Conservation (phyloP, 2,888 invertebrate species). For the Petrolisthes manimaculis region DNA sequence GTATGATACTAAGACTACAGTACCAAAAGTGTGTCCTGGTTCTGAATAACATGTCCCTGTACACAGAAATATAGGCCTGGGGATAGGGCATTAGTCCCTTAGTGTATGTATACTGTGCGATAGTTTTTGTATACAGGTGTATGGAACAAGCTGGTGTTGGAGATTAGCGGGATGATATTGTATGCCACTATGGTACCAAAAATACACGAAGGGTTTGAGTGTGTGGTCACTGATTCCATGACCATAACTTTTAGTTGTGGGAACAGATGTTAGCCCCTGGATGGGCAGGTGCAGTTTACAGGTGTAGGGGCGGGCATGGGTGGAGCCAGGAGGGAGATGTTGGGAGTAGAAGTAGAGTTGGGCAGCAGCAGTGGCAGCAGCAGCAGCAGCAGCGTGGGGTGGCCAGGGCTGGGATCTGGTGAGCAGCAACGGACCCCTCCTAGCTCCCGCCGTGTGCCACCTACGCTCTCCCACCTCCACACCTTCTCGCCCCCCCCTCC, state of each 20-base stretch:
- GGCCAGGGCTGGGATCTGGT: conserved; percentile 46
- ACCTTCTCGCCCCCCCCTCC: background rate
- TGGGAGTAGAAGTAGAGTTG: background rate
- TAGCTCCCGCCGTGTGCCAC: background rate
- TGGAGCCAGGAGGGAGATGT: background rate
- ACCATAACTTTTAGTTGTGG: background rate
- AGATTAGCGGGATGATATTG: too few relatives aligned
- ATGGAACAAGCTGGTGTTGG: too few relatives aligned
- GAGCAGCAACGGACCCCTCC: conserved; percentile 2
- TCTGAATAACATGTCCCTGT: too few relatives aligned
- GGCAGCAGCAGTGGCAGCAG: conserved; percentile 20
- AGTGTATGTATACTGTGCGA: too few relatives aligned
- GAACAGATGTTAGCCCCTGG: background rate
- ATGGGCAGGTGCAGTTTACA: background rate
- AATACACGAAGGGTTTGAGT: too few relatives aligned
- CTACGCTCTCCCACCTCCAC: conserved; percentile 5
- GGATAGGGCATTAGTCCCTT: too few relatives aligned
- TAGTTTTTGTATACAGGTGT: too few relatives aligned
- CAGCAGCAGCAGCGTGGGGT: conserved; percentile 28
- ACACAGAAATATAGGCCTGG: too few relatives aligned
- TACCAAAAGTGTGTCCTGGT: too few relatives aligned
- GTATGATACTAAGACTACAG: too few relatives aligned
- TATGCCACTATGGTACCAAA: too few relatives aligned
- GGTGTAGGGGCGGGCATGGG: background rate
- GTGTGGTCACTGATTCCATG: too few relatives aligned